Percentiles rank a stretch among this genome's conserved stretches.
These are phyloP conservation scores for Drosophila pandora DNA, from an alignment of 1,140 invertebrate species.

Conservation along the genomic window DNA sequence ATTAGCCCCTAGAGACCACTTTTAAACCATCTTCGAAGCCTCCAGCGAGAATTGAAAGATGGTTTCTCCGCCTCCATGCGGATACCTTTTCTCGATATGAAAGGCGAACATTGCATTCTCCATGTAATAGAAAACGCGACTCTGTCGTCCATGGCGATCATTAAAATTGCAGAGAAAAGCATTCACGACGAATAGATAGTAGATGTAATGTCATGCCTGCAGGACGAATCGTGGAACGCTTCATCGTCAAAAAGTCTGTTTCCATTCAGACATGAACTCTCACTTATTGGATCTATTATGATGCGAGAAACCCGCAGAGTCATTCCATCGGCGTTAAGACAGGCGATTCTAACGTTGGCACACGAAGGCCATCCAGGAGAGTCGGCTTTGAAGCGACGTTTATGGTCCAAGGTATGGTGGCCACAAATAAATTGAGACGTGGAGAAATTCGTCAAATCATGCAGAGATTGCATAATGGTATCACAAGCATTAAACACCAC, in stretches of 20 bases:
- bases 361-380: constrained; percentile 85
- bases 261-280: constrained; percentile 34
- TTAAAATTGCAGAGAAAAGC: constrained; percentile 10
- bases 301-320: constrained; percentile 46
- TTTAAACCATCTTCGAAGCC: too few species aligned
- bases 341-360: constrained; percentile 63
- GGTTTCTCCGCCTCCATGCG: too few species aligned
- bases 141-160: constrained; percentile 17
- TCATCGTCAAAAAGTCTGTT: constrained; percentile 12
- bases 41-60: too few species aligned
- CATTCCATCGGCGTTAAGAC: constrained; percentile 59
- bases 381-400: constrained; percentile 85
- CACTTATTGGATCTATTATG: constrained; percentile 14
- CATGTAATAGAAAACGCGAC: background rate
- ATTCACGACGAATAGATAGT: constrained; percentile 27
- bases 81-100: too few species aligned
- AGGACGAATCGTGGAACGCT: constrained; percentile 14
- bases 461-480: constrained; percentile 78
- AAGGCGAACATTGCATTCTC: too few species aligned
- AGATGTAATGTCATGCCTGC: constrained; percentile 18
- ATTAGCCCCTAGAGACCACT: background rate
- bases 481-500: constrained; percentile 13
- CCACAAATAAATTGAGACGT: constrained; percentile 84
- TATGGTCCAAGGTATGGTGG: constrained; percentile 85
- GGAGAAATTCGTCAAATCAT: constrained; percentile 83